Conservation (phyloP, 2,888 invertebrate genomes). For the Dione vanillae region DNA sequence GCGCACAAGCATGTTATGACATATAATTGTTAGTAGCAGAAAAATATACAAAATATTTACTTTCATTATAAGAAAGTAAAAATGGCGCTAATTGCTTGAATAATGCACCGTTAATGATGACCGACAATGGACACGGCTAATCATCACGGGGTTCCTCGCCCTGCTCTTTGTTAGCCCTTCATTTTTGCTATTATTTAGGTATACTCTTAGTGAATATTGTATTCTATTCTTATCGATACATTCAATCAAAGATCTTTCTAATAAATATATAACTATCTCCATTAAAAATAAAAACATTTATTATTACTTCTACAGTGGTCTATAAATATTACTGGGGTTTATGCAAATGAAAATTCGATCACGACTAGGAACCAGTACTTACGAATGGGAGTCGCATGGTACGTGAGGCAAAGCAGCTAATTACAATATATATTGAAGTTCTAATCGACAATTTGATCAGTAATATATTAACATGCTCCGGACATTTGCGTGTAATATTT, state of each 20-base stretch:
- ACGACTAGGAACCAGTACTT: conserved; percentile 55
- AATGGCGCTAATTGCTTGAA: conserved; percentile 39
- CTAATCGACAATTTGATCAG: conserved; percentile 48
- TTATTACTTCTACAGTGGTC: conserved; percentile 30
- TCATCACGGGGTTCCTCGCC: conserved; percentile 53
- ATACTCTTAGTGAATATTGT: background rate
- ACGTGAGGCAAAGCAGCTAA: conserved; percentile 47
- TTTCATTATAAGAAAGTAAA: conserved; percentile 8
- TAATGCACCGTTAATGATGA: conserved; percentile 65
- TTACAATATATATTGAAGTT: conserved; percentile 48
- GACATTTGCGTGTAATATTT: conserved; percentile 48
- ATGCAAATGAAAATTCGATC: conserved; percentile 72
- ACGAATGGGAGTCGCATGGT: conserved; percentile 49
- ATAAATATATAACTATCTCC: background rate
- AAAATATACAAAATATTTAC: background rate
- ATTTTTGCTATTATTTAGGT: conserved; percentile 32
- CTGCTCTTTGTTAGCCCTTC: conserved; percentile 35
- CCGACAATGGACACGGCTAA: conserved; percentile 58
- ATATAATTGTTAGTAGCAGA: background rate
- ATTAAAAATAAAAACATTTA: background rate
- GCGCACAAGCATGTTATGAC: background rate
- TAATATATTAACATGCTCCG: conserved; percentile 48
- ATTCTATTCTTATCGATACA: background rate
- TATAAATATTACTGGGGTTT: conserved; percentile 55
- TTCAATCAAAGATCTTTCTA: background rate